These are phyloP conservation scores for Fistularia tabacaria DNA, from an alignment of 2,797 vertebrate genomes.

Conservation along the genomic window DNA sequence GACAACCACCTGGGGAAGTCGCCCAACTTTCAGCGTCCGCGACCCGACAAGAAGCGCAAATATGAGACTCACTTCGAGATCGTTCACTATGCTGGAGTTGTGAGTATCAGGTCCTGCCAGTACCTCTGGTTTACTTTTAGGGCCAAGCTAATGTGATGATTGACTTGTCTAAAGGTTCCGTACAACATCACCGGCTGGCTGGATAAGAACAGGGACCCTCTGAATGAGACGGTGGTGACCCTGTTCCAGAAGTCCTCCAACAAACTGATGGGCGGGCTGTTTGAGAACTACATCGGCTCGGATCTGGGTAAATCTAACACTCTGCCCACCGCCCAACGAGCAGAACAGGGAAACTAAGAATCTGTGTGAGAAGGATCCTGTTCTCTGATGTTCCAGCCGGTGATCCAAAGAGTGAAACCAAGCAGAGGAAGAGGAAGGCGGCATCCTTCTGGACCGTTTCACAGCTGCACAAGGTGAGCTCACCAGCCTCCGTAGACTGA, in stretches of 20 bases:
- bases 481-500: background rate
- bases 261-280: slow-evolving; percentile 85
- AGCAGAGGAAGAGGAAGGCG: slow-evolving; percentile 89
- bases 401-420: slow-evolving; percentile 78
- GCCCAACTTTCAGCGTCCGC: slow-evolving; percentile 87
- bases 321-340: background rate
- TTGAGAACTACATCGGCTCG: slow-evolving; percentile 83
- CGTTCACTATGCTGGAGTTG: slow-evolving; percentile 94
- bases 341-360: background rate
- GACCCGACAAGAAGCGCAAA: slow-evolving; percentile 88
- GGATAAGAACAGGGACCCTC: slow-evolving; percentile 91
- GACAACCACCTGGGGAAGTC: slow-evolving; percentile 94
- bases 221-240: slow-evolving; percentile 87
- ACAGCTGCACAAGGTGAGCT: slow-evolving; percentile 87
- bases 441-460: slow-evolving; percentile 94
- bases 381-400: slow-evolving; percentile 50
- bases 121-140: background rate
- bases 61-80: slow-evolving; percentile 93
- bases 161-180: slow-evolving; percentile 75
- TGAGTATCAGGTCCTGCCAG: slow-evolving; percentile 61
- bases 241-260: slow-evolving; percentile 91
- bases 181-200: slow-evolving; percentile 91
- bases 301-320: slow-evolving; percentile 68
- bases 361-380: background rate
- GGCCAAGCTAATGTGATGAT: background rate